Percentiles rank a stretch among this genome's conserved stretches.
These are phyloP conservation scores for Anaspis maculata DNA, from an alignment of 2,888 invertebrate species.

Conservation along the genomic window DNA sequence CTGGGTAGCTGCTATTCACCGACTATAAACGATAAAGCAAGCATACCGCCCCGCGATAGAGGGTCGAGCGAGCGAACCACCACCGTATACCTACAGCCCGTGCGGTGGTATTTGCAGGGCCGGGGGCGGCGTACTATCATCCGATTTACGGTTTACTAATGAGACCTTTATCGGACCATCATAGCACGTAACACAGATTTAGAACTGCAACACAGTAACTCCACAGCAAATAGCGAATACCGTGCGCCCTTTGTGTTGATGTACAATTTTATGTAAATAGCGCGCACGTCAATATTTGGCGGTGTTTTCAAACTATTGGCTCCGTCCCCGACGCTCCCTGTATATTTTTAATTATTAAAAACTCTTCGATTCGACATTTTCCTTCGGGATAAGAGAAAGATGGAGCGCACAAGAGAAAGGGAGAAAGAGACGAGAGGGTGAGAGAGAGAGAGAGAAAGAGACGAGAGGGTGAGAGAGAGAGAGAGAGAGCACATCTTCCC, in stretches of 20 bases:
- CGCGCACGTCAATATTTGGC: not conserved
- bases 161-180: constrained; percentile 45
- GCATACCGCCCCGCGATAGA: no score
- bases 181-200: constrained; percentile 45
- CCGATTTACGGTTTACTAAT: constrained; percentile 46
- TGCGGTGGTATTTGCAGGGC: no score
- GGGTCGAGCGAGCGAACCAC: no score
- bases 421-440: not conserved
- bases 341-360: constrained; percentile 15
- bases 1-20: no score
- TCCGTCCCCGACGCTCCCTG: no score
- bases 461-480: no score
- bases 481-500: no score
- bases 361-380: constrained; percentile 10
- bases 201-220: constrained; percentile 38
- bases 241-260: constrained; percentile 12
- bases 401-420: constrained; percentile 9
- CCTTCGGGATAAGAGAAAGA: constrained; percentile 13
- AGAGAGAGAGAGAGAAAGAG: no score
- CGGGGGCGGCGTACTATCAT: constrained; percentile 32
- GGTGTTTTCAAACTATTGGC: no score
- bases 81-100: no score
- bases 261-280: constrained; percentile 13
- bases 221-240: constrained; percentile 34
- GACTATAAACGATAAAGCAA: no score